These are phyloP conservation scores for Melanaphis sacchari DNA, from an alignment of 1,140 invertebrate species.

Conservation along the genomic window DNA sequence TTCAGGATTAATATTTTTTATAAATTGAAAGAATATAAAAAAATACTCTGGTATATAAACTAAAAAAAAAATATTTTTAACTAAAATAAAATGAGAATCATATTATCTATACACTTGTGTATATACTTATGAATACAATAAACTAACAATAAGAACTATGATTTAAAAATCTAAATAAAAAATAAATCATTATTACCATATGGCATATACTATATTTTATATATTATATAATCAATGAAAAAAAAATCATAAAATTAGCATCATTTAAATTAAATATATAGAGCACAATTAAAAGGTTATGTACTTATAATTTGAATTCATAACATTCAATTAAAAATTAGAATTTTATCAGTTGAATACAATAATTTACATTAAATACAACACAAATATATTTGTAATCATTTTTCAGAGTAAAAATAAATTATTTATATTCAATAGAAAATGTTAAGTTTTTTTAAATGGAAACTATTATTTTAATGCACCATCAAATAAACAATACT, in stretches of 20 bases:
- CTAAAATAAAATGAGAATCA: conserved; percentile 41
- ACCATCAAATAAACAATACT: not conserved
- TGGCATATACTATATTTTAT: conserved; percentile 32
- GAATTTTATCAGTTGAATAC: not conserved
- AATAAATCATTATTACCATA: conserved; percentile 28
- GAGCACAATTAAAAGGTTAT: not conserved
- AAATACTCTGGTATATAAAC: conserved; percentile 22
- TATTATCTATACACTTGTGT: not conserved
- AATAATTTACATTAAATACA: not conserved
- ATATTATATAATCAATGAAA: not conserved
- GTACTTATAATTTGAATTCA: not conserved
- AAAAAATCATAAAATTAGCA: not conserved
- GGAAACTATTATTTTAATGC: not conserved
- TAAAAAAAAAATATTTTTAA: conserved; percentile 33
- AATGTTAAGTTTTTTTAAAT: not conserved
- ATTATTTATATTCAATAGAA: not conserved
- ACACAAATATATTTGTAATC: conserved; percentile 5
- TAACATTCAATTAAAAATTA: conserved; percentile 26
- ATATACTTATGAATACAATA: conserved; percentile 6
- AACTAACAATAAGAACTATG: conserved; percentile 21
- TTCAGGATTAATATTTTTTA: not conserved
- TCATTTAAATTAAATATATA: not conserved
- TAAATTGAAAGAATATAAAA: conserved; percentile 34
- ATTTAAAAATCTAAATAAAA: conserved; percentile 6
- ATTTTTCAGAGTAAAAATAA: not conserved